These are phyloP conservation scores for Ferrisia virgata DNA, from an alignment of 2,888 invertebrate species.

Conservation along the genomic window DNA sequence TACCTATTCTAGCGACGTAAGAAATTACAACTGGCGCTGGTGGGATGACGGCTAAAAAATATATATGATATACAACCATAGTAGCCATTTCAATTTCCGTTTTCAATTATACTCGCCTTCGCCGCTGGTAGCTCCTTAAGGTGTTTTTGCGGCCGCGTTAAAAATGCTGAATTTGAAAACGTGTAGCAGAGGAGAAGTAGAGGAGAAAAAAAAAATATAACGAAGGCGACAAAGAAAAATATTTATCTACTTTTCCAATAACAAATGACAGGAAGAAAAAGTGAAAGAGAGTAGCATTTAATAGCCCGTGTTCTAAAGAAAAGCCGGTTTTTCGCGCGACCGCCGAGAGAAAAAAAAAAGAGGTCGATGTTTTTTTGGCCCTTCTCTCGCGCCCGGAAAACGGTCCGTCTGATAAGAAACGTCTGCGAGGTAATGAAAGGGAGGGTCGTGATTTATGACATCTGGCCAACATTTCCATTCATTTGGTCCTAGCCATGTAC, in stretches of 20 bases:
- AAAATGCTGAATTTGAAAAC: conserved; percentile 2
- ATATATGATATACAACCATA: not conserved
- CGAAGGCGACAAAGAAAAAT: conserved; percentile 30
- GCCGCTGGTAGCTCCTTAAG: not conserved
- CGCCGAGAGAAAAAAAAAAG: not conserved
- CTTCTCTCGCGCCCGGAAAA: not conserved
- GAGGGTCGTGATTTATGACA: conserved; percentile 34
- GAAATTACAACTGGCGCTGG: not conserved
- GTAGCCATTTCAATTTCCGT: conserved; percentile 19
- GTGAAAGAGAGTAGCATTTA: conserved; percentile 15
- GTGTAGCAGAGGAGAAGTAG: no score
- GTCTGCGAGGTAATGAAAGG: not conserved
- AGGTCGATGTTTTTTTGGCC: conserved; percentile 10
- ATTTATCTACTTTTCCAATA: conserved; percentile 30
- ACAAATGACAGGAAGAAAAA: conserved; percentile 33
- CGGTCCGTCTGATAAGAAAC: conserved; percentile 26
- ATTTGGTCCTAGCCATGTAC: conserved; percentile 8
- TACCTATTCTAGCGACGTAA: not conserved
- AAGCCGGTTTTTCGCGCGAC: conserved; percentile 1
- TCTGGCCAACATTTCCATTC: conserved; percentile 37
- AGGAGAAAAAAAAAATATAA: not conserved
- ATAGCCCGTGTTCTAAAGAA: conserved; percentile 26
- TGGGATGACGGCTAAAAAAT: conserved; percentile 11
- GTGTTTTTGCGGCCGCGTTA: not conserved
- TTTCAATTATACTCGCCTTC: not conserved